Evolutionary conservation across 2,888 invertebrate genomes (phyloP).

Genomic region (Drymonia ruficornis): DNA sequence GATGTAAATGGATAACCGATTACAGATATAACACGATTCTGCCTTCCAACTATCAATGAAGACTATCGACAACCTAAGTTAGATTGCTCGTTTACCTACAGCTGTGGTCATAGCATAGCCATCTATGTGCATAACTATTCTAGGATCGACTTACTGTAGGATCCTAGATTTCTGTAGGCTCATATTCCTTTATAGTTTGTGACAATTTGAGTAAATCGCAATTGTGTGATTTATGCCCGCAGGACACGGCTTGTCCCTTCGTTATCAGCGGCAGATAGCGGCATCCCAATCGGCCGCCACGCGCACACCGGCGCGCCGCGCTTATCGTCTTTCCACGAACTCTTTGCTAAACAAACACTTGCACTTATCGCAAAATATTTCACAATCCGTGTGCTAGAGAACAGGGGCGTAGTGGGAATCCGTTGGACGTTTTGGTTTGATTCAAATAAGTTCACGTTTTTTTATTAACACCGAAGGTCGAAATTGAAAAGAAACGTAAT

Average conservation of each 20-base stretch:
- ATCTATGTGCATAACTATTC: too few relatives aligned
- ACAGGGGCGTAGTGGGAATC: slow-evolving; percentile 30
- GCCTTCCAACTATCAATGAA: too few relatives aligned
- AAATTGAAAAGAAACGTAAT: not conserved
- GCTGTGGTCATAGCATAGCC: too few relatives aligned
- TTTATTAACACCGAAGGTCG: not conserved
- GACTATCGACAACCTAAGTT: too few relatives aligned
- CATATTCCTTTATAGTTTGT: not conserved
- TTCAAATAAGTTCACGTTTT: not conserved
- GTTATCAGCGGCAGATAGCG: slow-evolving; percentile 72
- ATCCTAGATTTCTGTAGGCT: not conserved
- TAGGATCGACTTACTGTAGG: too few relatives aligned
- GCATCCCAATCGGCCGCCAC: slow-evolving; percentile 69
- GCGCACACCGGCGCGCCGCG: slow-evolving; percentile 52
- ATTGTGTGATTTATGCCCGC: slow-evolving; percentile 22
- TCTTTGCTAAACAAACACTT: slow-evolving; percentile 68
- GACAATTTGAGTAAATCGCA: not conserved
- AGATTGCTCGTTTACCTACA: too few relatives aligned
- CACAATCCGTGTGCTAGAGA: slow-evolving; percentile 58
- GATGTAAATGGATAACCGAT: too few relatives aligned
- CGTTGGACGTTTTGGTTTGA: not conserved
- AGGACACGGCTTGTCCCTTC: slow-evolving; percentile 45
- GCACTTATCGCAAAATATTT: slow-evolving; percentile 75
- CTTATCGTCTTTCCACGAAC: slow-evolving; percentile 79
- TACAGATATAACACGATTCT: too few relatives aligned